phyloP scores from a whole-genome alignment of 2,113 vertebrate species.

The Psephotus haematonotus region DNA sequence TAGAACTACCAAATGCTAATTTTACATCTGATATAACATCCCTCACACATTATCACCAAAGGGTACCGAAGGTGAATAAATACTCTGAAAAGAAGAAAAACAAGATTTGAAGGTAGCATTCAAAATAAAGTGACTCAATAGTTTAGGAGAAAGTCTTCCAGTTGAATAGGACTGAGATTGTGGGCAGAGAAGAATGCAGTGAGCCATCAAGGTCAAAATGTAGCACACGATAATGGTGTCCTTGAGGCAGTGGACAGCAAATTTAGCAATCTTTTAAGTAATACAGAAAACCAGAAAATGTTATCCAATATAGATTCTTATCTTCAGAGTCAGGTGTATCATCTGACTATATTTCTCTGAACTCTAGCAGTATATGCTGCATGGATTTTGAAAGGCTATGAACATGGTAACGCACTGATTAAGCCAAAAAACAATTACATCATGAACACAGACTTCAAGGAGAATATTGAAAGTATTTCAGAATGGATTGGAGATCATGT shows the following conservation, averaged over 20 bases:
- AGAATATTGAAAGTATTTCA: not conserved
- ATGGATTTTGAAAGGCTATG: not conserved
- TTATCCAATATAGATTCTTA: not conserved
- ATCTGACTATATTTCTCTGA: not conserved
- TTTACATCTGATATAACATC: not conserved
- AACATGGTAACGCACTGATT: not conserved
- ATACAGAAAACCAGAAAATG: not conserved
- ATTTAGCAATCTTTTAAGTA: slow-evolving; percentile 16
- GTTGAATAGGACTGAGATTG: not conserved
- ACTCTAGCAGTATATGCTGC: not conserved
- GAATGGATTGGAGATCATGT: not conserved
- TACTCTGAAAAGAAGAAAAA: not conserved
- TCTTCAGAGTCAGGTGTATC: not conserved
- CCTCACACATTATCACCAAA: not conserved
- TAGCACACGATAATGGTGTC: not conserved
- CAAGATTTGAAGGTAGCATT: not conserved
- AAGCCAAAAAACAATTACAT: not conserved
- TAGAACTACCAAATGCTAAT: not conserved
- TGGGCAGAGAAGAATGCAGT: not conserved
- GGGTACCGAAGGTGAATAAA: not conserved
- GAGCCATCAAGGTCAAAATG: not conserved
- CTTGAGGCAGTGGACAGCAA: not conserved
- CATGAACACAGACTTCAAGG: slow-evolving; percentile 1
- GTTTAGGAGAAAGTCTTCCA: slow-evolving; percentile 34
- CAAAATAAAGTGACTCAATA: not conserved